Percentiles rank a stretch among this genome's conserved stretches.
Evolutionary conservation across 2,888 invertebrate species (phyloP).

Genomic region (Rotaria sp.): DNA sequence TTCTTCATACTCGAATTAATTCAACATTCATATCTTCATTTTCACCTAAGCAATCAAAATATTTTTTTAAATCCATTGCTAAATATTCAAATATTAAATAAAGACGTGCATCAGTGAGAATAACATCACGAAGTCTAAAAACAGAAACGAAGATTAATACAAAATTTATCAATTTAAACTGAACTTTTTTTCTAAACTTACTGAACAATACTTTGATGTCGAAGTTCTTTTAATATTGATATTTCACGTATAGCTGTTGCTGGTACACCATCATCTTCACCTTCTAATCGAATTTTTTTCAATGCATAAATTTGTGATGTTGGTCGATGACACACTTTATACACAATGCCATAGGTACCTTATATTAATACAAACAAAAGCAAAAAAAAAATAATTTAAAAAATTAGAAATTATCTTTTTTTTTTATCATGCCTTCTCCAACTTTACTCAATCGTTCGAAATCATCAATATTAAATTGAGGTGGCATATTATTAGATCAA

Average conservation of each 20-base stretch:
- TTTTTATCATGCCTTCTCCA: neutral
- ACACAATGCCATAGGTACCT: conserved; percentile 95
- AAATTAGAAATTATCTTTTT: neutral
- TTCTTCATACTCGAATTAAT: conserved; percentile 49
- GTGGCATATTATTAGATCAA: conserved; percentile 5
- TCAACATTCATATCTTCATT: neutral
- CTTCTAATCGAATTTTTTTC: conserved; percentile 90
- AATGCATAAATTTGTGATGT: conserved; percentile 69
- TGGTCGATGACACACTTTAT: conserved; percentile 72
- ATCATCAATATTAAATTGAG: conserved; percentile 29
- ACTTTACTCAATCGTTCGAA: conserved; percentile 26
- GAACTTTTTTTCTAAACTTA: neutral
- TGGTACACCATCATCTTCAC: conserved; percentile 93
- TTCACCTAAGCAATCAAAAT: conserved; percentile 66
- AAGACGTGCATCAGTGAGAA: conserved; percentile 84
- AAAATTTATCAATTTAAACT: too few relatives aligned
- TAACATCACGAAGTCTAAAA: conserved; percentile 63
- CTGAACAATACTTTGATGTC: conserved; percentile 82
- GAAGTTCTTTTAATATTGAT: conserved; percentile 81
- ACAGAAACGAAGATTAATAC: neutral
- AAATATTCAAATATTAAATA: conserved; percentile 92
- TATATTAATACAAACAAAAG: neutral
- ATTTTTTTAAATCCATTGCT: conserved; percentile 91
- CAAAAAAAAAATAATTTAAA: too few relatives aligned
- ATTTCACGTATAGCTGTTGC: conserved; percentile 94